Base-by-base conservation (phyloP, 53 echinoderm and acorn worm species). In the Astropecten irregularis region DNA sequence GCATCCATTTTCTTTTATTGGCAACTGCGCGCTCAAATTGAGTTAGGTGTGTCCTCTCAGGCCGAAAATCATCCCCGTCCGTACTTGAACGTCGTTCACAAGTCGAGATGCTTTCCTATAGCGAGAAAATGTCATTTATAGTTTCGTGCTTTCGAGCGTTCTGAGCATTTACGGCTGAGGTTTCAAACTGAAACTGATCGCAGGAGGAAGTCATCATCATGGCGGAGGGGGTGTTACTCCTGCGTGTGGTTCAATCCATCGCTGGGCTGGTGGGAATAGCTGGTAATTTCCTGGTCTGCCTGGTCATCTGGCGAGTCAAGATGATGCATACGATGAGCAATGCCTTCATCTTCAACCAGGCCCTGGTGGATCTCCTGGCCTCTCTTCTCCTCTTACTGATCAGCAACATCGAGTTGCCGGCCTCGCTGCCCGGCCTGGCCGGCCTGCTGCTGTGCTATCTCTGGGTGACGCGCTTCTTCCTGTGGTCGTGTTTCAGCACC, bases 301-400 rank as follows among this genome's bases (percentile, higher is more conserved):
- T 89, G 31, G 84, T 92, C 18, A 89, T 95, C 55, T 70, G 83
- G 23, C 28, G 68, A n/a, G 70, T 92, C 4, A 59, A 68, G 26
- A 31, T 70, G n/a, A 35, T 86, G 54, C 92, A 89, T 20, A 91
- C 84, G n/a, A 66, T 77, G 54, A 87, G 84, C 1, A 95, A 95
- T 40, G 74, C 72, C 33, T 91, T 95, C 37, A 95, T 95, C 56
- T 77, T 93, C 67, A 90, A 93, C 16, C 95, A 95, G 42, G 95
- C 95, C 3, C 88, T 81, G 19, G 82, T 93, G 2, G 95, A 95
- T 66, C 69, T 89, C 39, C 51, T 89, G n/a, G 83, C 95, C 1
- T 95, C 95, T 2, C 61, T 95, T 32, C 49, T 89, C 11, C 77
- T 95, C 0, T 63, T 95, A 25, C 65, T 81, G 3, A 31, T 29